A percentile compares a stretch with the other conserved stretches of the same genome.
These are phyloP conservation scores for Drosophila meridiana DNA, from an alignment of 2,888 invertebrate species.

Conservation along the genomic window DNA sequence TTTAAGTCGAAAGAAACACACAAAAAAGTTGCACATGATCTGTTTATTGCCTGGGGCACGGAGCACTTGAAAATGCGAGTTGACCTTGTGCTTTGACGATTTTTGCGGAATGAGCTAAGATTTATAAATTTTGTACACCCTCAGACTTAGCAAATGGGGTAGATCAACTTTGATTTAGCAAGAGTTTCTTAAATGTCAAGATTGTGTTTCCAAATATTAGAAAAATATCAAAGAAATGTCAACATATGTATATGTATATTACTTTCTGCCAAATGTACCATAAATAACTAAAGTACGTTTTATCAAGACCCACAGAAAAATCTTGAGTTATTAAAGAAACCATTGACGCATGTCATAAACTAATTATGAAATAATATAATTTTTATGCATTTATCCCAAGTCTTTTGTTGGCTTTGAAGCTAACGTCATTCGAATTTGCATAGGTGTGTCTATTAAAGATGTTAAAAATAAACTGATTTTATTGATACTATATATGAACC, in stretches of 20 bases:
- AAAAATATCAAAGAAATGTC: background rate
- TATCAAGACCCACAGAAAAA: background rate
- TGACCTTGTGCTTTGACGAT: constrained; percentile 54
- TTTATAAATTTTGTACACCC: constrained; percentile 25
- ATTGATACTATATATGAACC: background rate
- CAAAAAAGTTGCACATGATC: constrained; percentile 29
- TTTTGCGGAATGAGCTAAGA: constrained; percentile 20
- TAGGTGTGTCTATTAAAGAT: background rate
- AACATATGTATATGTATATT: background rate
- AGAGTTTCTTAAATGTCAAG: background rate
- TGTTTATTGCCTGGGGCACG: constrained; percentile 32
- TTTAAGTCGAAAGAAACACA: constrained; percentile 12
- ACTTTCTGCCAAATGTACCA: background rate
- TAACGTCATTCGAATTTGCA: background rate
- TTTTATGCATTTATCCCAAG: background rate
- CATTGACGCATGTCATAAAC: background rate
- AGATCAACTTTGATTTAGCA: background rate
- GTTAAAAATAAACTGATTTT: background rate
- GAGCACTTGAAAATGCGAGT: constrained; percentile 48
- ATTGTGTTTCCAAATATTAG: background rate
- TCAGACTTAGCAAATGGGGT: background rate
- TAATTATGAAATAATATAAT: background rate
- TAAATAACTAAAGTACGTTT: background rate
- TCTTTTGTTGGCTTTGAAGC: background rate
- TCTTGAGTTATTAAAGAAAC: background rate